These are phyloP conservation scores for Morinoia aosen DNA, from an alignment of 2,888 invertebrate species.

Conservation along the genomic window DNA sequence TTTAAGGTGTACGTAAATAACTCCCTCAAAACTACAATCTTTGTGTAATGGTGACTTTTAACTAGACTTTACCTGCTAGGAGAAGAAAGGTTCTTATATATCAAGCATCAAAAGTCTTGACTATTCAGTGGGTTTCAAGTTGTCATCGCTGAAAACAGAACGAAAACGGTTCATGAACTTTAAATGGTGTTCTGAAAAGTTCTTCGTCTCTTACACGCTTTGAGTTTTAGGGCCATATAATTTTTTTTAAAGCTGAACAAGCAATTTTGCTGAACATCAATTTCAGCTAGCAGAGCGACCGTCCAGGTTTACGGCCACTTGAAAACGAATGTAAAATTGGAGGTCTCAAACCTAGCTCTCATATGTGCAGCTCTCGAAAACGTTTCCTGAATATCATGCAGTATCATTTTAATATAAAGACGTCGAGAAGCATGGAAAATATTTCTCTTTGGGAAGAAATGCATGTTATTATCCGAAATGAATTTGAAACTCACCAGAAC, in stretches of 20 bases:
- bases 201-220: not conserved
- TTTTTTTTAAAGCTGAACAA: not conserved
- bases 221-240: not conserved
- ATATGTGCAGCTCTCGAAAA: not conserved
- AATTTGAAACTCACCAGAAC: not conserved
- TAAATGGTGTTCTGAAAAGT: not conserved
- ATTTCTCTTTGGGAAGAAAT: not conserved
- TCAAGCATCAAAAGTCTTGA: not conserved
- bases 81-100: not conserved
- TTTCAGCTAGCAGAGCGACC: not conserved
- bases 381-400: not conserved
- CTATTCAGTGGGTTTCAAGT: not conserved
- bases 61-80: not conserved
- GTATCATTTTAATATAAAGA: not conserved
- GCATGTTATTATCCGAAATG: not conserved
- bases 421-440: not conserved
- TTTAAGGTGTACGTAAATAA: not conserved
- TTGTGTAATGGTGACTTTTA: not conserved
- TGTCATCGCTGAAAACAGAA: not conserved
- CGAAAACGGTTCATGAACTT: not conserved
- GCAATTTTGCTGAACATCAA: not conserved
- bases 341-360: not conserved
- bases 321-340: not conserved
- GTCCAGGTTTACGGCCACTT: not conserved
- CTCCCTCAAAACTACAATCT: not conserved